These are phyloP conservation scores for Conops quadrifasciatus DNA, from an alignment of 2,888 invertebrate genomes.

Conservation along the genomic window DNA sequence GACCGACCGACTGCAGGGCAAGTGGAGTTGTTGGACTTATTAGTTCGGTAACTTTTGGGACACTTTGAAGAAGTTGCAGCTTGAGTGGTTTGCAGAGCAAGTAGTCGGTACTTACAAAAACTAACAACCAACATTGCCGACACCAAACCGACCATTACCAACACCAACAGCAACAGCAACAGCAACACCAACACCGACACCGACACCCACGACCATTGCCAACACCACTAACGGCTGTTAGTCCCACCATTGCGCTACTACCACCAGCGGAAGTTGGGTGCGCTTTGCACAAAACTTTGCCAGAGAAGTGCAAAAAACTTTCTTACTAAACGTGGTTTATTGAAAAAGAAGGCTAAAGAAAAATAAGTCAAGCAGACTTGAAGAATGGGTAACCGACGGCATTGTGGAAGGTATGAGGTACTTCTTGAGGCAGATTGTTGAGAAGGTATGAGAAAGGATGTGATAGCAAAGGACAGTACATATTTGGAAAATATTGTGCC, in stretches of 20 bases:
- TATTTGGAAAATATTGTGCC: too few species aligned
- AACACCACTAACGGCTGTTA: too few species aligned
- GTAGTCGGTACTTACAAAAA: background rate
- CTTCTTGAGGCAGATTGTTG: too few species aligned
- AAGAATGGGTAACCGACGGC: background rate
- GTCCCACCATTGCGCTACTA: background rate
- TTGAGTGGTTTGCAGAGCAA: background rate
- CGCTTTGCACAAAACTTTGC: background rate
- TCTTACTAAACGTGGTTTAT: constrained; percentile 21
- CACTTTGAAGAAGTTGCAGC: constrained; percentile 17
- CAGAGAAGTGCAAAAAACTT: constrained; percentile 8
- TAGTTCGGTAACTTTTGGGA: constrained; percentile 35
- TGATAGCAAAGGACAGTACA: too few species aligned
- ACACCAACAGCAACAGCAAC: constrained; percentile 3
- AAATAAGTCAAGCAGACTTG: background rate
- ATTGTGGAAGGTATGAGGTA: background rate
- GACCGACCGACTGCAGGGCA: background rate
- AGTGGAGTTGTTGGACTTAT: constrained; percentile 22
- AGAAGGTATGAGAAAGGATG: too few species aligned
- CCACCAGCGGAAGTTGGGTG: constrained; percentile 17
- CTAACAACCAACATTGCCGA: too few species aligned
- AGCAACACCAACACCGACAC: background rate
- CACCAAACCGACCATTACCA: too few species aligned
- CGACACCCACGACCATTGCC: background rate
- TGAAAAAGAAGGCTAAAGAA: constrained; percentile 9